Evolutionary conservation across 2,888 invertebrate genomes (phyloP), one percentile per base, ranked within the genome.

Genomic region (Opisthograptis luteolata): DNA sequence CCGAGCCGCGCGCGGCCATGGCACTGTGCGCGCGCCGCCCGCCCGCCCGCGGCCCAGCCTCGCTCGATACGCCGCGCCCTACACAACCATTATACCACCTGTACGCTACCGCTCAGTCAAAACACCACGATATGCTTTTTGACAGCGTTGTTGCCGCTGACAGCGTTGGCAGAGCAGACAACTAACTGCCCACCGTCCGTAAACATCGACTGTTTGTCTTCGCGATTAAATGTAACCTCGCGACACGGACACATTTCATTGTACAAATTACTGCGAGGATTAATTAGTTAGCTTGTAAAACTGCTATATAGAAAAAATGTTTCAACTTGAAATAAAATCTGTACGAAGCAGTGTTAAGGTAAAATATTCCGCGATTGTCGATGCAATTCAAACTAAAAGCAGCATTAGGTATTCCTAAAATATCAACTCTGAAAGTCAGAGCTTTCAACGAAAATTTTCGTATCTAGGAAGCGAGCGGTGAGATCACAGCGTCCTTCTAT

Each of bases 51-150:
- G 62, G 65, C 72, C 27, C 57, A 51, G 66, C 61, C 75, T 70
- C 79, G 81, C 79, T 81, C 80, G 72, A 76, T 80, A 77, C 60
- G 58, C 70, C 87, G 84, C 88, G 84, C 87, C 87, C 86, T 81
- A 76, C 74, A 71, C 68, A 64, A 64, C 73, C 78, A 73, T 72
- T 80, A 81, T 81, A 80, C 86, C 88, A 89, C 89, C 88, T 89
- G 88, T 88, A 79, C 80, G 84, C 53, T 48, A 41, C 36, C 54
- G 46, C 83, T 80, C 81, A 76, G 84, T 82, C 88, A 86, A 78
- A 86, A 88, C 87, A 87, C 78, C 79, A 74, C 78, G 73, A 71
- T 76, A 79, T 79, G 76, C 79, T 76, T 77, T 73, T 71, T 74
- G 55, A 59, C 65, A 48, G 41, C 58, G 27, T 48, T 48, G 58